Base-by-base conservation (phyloP, 2,797 vertebrate genomes). In the Mormyrops attenuatus region DNA sequence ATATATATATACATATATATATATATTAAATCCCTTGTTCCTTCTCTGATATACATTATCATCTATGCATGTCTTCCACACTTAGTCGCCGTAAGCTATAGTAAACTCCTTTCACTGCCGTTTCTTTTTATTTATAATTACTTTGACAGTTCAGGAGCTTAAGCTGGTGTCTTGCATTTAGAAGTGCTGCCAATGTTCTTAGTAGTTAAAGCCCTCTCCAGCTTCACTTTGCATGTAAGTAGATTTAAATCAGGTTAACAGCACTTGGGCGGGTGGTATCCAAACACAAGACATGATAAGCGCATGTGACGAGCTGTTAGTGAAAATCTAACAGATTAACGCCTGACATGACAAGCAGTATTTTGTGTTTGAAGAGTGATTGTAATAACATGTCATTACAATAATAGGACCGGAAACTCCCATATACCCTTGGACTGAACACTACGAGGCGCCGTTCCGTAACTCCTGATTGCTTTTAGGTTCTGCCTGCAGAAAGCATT, bases 231-330 rank as follows among this genome's bases (percentile, higher is more conserved):
- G 88, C 88, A 88, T 91, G 89, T 91, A 91, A 90, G 91, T 88
- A 91, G 86, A 94, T 91, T 92, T 91, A 90, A 92, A 93, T 92
- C 90, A 88, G 22, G 90, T 92, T 92, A 88, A 89, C 85, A 86
- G 85, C 89, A 80, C 88, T 85, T 89, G 82, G 88, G 49, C 13
- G 30, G 17, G 88, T 88, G 52, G 60, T 53, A 38, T 87, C 82
- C 86, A 92, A 90, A 93, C 85, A 77, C 57, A 15, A 85, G 57
- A 90, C 60, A 93, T 93, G 88, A 91, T 92, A 91, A 90, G 91
- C 90, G 93, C 93, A 90, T 89, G 93, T 91, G 93, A 92, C 73
- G 63, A 50, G 20, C 55, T 89, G 85, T 90, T 90, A 89, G 82
- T 4, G 5, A 88, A 90, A 89, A 44, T 90, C 89, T 90, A 90